Percentiles rank a stretch among this genome's conserved stretches.
phyloP scores from a whole-genome alignment of 2,888 invertebrate genomes.

The Geotrupes spiniger region DNA sequence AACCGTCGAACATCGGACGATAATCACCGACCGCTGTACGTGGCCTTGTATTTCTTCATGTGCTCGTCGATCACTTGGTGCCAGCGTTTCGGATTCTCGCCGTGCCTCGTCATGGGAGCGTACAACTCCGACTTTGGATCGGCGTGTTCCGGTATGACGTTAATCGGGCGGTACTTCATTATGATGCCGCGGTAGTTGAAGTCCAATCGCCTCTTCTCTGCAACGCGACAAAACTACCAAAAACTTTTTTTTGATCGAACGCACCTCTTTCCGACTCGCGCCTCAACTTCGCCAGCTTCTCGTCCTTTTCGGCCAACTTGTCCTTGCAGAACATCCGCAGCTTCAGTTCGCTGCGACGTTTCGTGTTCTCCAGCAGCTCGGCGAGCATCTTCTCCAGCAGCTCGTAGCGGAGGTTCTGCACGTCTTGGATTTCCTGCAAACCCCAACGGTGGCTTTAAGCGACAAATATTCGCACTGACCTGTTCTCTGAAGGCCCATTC shows the following conservation, averaged over 20 bases:
- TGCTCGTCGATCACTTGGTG: conserved; percentile 54
- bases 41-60: conserved; percentile 39
- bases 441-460: neutral
- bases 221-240: too few species aligned
- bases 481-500: conserved; percentile 82
- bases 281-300: conserved; percentile 57
- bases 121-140: conserved; percentile 62
- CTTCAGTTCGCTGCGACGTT: conserved; percentile 50
- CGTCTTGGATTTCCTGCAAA: conserved; percentile 65
- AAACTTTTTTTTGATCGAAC: too few species aligned
- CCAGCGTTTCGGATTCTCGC: conserved; percentile 62
- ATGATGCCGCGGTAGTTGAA: conserved; percentile 25
- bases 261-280: conserved; percentile 55
- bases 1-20: too few species aligned
- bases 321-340: conserved; percentile 54
- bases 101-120: conserved; percentile 63
- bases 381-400: conserved; percentile 65
- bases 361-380: conserved; percentile 53
- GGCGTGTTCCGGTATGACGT: conserved; percentile 53
- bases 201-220: conserved; percentile 25
- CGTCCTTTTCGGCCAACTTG: conserved; percentile 57
- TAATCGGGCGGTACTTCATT: conserved; percentile 48
- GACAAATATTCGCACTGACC: conserved; percentile 44
- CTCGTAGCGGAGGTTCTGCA: conserved; percentile 66
- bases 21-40: conserved; percentile 40